phyloP scores from a whole-genome alignment of 2,888 invertebrate species.

The Apodemia duryi region DNA sequence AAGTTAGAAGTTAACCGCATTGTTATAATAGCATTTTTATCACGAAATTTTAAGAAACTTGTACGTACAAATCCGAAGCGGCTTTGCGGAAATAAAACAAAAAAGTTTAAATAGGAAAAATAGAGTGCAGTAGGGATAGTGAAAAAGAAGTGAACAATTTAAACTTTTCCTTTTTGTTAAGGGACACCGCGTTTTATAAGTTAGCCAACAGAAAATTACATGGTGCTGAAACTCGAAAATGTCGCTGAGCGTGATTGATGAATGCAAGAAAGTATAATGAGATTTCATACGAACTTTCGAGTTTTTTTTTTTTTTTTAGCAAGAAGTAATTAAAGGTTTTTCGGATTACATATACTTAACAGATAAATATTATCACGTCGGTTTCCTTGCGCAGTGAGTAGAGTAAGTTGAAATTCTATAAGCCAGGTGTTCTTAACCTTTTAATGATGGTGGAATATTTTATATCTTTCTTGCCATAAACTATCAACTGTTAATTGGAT shows the following conservation, averaged over 20 bases:
- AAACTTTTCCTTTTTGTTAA: constrained; percentile 58
- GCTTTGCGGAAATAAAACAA: constrained; percentile 64
- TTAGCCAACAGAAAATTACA: constrained; percentile 58
- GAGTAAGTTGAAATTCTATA: too few species aligned
- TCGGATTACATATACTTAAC: too few species aligned
- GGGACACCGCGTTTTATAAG: constrained; percentile 64
- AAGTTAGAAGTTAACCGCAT: constrained; percentile 24
- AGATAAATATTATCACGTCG: too few species aligned
- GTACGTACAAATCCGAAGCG: constrained; percentile 40
- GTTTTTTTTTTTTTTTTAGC: too few species aligned
- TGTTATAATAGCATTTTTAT: constrained; percentile 38
- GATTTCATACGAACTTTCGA: neutral
- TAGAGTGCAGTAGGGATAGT: constrained; percentile 68
- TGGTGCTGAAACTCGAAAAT: constrained; percentile 29
- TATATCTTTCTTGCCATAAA: too few species aligned
- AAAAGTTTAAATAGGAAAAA: constrained; percentile 77
- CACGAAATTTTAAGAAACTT: constrained; percentile 39
- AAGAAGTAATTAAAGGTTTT: too few species aligned
- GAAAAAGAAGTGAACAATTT: constrained; percentile 71
- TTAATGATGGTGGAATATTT: too few species aligned
- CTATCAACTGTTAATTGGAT: too few species aligned
- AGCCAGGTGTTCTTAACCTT: too few species aligned
- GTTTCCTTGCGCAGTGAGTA: too few species aligned
- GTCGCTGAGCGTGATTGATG: constrained; percentile 1
- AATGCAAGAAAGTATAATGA: constrained; percentile 2